phyloP scores from a whole-genome alignment of 1,140 invertebrate species.

The Penaeus japonicus region DNA sequence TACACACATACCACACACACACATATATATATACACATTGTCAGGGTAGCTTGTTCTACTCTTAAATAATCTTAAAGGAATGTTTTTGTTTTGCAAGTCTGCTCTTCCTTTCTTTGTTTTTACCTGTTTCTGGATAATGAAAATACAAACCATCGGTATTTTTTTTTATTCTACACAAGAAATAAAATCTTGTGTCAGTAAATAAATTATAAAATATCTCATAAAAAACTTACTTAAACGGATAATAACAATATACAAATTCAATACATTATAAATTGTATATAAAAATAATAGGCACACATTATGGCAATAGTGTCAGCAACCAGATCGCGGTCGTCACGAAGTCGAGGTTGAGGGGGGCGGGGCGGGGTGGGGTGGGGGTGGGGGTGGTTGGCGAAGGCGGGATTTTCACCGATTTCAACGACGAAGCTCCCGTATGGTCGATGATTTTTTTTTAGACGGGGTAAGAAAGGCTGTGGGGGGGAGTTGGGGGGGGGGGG shows the following conservation, averaged over 20 bases:
- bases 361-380: no score
- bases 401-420: no score
- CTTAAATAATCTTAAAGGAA: no score
- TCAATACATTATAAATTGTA: conserved; percentile 51
- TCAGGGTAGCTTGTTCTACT: no score
- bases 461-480: no score
- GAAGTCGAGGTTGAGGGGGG: not conserved
- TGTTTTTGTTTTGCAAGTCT: no score
- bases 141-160: not conserved
- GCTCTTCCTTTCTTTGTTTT: not conserved
- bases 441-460: no score
- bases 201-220: conserved; percentile 57
- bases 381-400: no score
- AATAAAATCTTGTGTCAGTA: conserved; percentile 46
- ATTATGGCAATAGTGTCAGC: conserved; percentile 54
- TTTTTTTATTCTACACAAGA: conserved; percentile 51
- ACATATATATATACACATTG: no score
- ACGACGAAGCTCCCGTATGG: no score
- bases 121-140: not conserved
- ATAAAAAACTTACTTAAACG: conserved; percentile 52
- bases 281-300: conserved; percentile 49
- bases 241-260: conserved; percentile 55
- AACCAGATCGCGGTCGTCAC: conserved; percentile 35
- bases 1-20: no score
- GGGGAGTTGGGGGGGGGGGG: no score